phyloP scores from a whole-genome alignment of 2,113 vertebrate genomes.

The Cichladusa arquata region DNA sequence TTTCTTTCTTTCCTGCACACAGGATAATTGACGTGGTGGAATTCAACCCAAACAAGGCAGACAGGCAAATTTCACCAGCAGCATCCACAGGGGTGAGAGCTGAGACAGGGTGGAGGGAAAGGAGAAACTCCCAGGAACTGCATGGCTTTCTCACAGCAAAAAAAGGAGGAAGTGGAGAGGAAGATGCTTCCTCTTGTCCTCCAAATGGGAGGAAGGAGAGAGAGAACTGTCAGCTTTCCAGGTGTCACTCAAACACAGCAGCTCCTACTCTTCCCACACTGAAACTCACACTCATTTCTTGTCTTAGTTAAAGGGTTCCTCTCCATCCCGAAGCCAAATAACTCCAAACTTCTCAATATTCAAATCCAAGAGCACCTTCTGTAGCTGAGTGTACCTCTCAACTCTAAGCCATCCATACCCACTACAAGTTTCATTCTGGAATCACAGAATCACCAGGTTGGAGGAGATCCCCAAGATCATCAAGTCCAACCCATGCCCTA shows the following conservation, averaged over 20 bases:
- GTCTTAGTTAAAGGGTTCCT: not conserved
- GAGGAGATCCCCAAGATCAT: no score
- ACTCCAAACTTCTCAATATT: not conserved
- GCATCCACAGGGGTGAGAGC: not conserved
- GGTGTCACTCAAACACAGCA: not conserved
- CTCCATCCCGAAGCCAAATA: not conserved
- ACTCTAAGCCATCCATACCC: not conserved
- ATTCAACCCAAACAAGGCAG: not conserved
- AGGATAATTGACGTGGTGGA: fast-evolving
- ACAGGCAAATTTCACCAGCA: not conserved
- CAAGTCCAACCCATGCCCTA: no score
- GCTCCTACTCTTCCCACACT: not conserved
- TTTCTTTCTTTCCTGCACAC: not conserved
- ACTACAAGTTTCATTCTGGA: not conserved
- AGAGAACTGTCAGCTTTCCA: not conserved
- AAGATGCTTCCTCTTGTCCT: not conserved
- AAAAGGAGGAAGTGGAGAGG: not conserved
- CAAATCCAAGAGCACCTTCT: not conserved
- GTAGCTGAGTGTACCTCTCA: not conserved
- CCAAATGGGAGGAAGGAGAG: not conserved
- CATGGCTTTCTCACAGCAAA: not conserved
- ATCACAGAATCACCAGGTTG: not conserved
- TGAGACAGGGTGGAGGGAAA: not conserved
- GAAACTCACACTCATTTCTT: not conserved
- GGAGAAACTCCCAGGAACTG: not conserved